Percentiles rank a stretch among this genome's conserved stretches.
Evolutionary conservation across 2,797 vertebrate genomes (phyloP).

Genomic region (Cirrhinus molitorella): DNA sequence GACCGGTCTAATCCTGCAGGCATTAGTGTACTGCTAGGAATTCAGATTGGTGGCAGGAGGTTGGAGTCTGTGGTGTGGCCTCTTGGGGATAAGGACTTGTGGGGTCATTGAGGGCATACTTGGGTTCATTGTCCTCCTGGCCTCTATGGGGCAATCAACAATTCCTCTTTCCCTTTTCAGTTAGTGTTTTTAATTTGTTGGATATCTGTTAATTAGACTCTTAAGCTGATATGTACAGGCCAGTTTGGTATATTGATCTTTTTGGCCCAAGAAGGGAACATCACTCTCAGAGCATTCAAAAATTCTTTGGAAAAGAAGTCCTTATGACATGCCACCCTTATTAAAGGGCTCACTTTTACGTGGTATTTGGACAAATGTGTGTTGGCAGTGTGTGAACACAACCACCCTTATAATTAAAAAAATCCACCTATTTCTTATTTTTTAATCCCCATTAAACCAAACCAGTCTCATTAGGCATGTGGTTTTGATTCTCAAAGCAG

Average conservation of each 20-base stretch:
- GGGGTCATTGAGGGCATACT: conserved; percentile 30
- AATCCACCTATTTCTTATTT: too few relatives aligned
- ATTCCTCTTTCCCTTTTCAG: background rate
- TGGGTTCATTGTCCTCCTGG: conserved; percentile 21
- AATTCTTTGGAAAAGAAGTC: too few relatives aligned
- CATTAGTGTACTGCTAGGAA: conserved; percentile 74
- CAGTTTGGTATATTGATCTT: conserved; percentile 18
- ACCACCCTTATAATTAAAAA: too few relatives aligned
- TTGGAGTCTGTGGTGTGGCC: conserved; percentile 9
- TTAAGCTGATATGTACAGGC: conserved; percentile 27
- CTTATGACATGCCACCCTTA: background rate
- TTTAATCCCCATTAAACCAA: too few relatives aligned
- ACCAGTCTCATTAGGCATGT: too few relatives aligned
- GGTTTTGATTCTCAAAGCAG: too few relatives aligned
- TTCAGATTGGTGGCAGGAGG: conserved; percentile 61
- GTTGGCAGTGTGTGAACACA: too few relatives aligned
- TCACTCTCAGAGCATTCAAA: conserved; percentile 15
- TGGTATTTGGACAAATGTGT: too few relatives aligned
- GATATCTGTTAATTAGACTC: conserved; percentile 14
- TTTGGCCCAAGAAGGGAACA: conserved; percentile 22
- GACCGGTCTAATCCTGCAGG: conserved; percentile 76
- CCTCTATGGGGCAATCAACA: background rate
- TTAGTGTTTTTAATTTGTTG: background rate
- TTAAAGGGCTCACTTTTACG: too few relatives aligned
- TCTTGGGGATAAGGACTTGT: conserved; percentile 24